phyloP scores from a whole-genome alignment of 2,888 invertebrate genomes.

The Timema podura region DNA sequence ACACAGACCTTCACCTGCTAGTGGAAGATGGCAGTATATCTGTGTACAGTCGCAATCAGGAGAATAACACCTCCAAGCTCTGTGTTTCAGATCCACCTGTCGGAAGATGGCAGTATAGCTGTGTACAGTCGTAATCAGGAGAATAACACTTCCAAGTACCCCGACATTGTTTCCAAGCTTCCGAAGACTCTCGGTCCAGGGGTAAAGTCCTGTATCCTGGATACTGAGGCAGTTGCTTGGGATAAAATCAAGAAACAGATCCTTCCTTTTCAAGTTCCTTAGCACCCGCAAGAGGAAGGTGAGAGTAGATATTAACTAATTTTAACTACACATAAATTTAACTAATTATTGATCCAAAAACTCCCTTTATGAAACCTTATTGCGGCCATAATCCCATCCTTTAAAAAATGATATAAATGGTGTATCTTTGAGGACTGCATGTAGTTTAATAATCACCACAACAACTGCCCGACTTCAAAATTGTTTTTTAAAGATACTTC shows the following conservation, averaged over 20 bases:
- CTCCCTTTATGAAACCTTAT: not conserved
- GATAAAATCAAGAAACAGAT: conserved; percentile 83
- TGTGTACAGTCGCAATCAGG: not conserved
- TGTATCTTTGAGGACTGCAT: too few relatives aligned
- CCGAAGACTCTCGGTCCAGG: conserved; percentile 50
- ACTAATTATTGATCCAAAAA: not conserved
- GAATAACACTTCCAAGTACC: conserved; percentile 91
- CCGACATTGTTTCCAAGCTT: conserved; percentile 80
- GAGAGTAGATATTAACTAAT: conserved; percentile 23
- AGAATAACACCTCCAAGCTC: not conserved
- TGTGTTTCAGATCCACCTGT: conserved; percentile 64
- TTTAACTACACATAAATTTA: conserved; percentile 1
- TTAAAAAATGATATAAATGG: too few relatives aligned
- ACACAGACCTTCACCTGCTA: not conserved
- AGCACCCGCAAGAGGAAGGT: conserved; percentile 94
- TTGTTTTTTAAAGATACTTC: too few relatives aligned
- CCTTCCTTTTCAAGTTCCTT: conserved; percentile 92
- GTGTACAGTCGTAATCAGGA: conserved; percentile 97
- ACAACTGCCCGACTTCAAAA: too few relatives aligned
- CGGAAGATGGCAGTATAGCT: conserved; percentile 62
- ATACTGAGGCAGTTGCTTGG: conserved; percentile 97
- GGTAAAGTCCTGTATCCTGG: conserved; percentile 82
- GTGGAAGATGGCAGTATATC: not conserved
- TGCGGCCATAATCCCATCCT: not conserved
- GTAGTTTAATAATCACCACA: too few relatives aligned